Base-by-base conservation (phyloP, 2,888 invertebrate genomes). In the Cosmopolites sordidus region DNA sequence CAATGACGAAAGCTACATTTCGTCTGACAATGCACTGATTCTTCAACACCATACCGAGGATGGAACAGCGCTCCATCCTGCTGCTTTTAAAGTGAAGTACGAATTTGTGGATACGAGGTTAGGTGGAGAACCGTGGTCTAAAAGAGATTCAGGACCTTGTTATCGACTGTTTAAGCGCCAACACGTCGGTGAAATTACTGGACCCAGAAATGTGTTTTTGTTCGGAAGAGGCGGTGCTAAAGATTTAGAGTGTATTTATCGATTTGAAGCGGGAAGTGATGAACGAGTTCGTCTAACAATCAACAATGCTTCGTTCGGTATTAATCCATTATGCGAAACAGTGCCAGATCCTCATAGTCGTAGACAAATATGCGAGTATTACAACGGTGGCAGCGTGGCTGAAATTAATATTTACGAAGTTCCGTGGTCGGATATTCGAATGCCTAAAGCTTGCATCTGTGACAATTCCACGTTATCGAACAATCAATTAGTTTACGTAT, bases 81-180 rank as follows among this genome's bases (percentile, higher is more conserved):
- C 86, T 1, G 78, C 81, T 6, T 88, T 88, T 69, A 76, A 82
- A 47, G 69, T 86, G 43, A 86, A 87, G 64, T 91, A 90, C 71
- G 91, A 91, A 73, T 91, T 91, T 69, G 82, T 91, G 16, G 89
- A 91, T 68, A 90, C 90, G 1, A 78, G 86, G 37, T 79, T 89
- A 56, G 86, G 85, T 22, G 64, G 64, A 4, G 82, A 82, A 54
- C 74, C 78, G 6, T 82, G 85, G 79, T 74, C 78, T 1, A 65
- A 64, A 37, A 58, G 61, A 48, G 60, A 56, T 8, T 59, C 59
- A 11, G 73, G 73, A 14, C 69, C 78, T 0, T 84, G 85, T 66
- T 79, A 81, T 43, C 72, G 86, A 40, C 71, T 84, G n/a, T 85
- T 83, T 73, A 78, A 79, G 27, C 83, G 83, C 62, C 76, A 79